Percentiles rank a stretch among this genome's conserved stretches.
Evolutionary conservation across 2,888 invertebrate species (phyloP).

Genomic region (Phrixothrix hirtus): DNA sequence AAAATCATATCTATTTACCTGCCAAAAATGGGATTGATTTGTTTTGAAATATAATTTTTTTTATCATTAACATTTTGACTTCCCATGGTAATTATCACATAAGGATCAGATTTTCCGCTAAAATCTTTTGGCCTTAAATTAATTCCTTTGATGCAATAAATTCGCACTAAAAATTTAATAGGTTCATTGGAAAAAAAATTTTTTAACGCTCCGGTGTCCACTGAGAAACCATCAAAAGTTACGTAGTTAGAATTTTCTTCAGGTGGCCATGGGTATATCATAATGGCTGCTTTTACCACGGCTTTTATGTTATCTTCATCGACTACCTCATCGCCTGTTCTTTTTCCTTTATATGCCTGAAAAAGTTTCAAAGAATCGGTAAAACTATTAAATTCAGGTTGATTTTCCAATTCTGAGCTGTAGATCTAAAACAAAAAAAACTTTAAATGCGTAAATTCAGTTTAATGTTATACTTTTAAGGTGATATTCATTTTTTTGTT

Average conservation of each 20-base stretch:
- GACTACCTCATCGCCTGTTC: slow-evolving; percentile 53
- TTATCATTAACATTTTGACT: slow-evolving; percentile 67
- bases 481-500: no score
- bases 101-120: slow-evolving; percentile 77
- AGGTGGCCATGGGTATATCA: slow-evolving; percentile 72
- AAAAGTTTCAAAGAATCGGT: slow-evolving; percentile 68
- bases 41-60: slow-evolving; percentile 70
- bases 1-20: slow-evolving; percentile 57
- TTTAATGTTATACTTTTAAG: no score
- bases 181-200: slow-evolving; percentile 66
- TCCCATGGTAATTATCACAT: slow-evolving; percentile 71
- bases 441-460: no score
- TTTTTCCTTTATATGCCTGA: slow-evolving; percentile 66
- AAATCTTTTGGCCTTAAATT: slow-evolving; percentile 73
- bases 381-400: slow-evolving; percentile 67
- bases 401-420: slow-evolving; percentile 67
- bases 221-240: slow-evolving; percentile 59
- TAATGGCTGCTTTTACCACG: slow-evolving; percentile 31
- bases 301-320: slow-evolving; percentile 56
- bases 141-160: slow-evolving; percentile 76
- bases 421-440: slow-evolving; percentile 55
- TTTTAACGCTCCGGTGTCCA: slow-evolving; percentile 63
- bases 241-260: slow-evolving; percentile 60
- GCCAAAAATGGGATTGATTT: slow-evolving; percentile 83
- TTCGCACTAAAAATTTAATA: slow-evolving; percentile 68